Evolutionary conservation across 2,888 invertebrate genomes (phyloP).

Genomic region (Sarcophaga caerulescens): DNA sequence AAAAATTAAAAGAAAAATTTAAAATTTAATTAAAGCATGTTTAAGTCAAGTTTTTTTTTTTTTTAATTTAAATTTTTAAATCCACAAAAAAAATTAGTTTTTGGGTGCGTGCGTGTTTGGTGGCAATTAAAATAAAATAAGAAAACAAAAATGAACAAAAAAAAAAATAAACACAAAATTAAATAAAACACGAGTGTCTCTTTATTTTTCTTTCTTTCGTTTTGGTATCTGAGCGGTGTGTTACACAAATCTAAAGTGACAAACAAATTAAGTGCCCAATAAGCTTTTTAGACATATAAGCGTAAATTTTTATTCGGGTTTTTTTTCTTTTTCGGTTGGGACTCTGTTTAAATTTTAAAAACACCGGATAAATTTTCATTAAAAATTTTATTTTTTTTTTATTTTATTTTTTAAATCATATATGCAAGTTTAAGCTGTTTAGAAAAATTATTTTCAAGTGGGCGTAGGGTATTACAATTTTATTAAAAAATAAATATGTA

Average conservation of each 20-base stretch:
- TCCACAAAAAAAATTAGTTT: not conserved
- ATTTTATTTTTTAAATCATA: no score
- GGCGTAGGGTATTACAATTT: no score
- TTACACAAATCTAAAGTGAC: constrained; percentile 52
- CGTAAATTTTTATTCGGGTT: not conserved
- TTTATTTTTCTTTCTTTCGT: constrained; percentile 9
- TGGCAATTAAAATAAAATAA: constrained; percentile 45
- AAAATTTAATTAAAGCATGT: constrained; percentile 64
- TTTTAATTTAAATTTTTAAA: constrained; percentile 1
- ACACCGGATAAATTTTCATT: no score
- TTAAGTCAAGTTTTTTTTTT: constrained; percentile 51
- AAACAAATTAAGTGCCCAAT: constrained; percentile 54
- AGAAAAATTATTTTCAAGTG: no score
- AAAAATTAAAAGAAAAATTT: constrained; percentile 34
- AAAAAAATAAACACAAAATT: no score
- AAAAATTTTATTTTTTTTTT: no score
- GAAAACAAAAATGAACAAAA: not conserved
- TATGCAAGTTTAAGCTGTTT: no score
- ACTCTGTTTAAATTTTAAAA: no score
- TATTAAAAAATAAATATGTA: no score
- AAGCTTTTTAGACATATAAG: constrained; percentile 29
- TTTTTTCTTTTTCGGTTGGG: no score
- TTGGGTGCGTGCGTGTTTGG: constrained; percentile 51
- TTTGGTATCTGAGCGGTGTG: constrained; percentile 2
- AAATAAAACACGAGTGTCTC: not conserved